phyloP scores from a whole-genome alignment of 2,888 invertebrate genomes.

The Tetragnatha montana region DNA sequence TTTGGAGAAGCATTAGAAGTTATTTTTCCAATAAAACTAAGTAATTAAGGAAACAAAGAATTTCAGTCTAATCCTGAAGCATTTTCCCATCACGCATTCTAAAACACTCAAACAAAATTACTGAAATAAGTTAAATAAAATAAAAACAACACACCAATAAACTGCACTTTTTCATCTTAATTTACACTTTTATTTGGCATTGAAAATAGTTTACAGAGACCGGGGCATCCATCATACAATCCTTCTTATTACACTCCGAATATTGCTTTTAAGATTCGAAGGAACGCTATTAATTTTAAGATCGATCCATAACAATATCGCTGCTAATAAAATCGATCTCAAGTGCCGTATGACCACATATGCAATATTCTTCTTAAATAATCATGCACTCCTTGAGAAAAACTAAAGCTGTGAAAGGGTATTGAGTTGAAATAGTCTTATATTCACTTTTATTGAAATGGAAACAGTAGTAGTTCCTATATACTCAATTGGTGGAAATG shows the following conservation, averaged over 20 bases:
- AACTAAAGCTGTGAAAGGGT: too few relatives aligned
- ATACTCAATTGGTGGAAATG: too few relatives aligned
- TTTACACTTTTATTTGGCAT: constrained; percentile 64
- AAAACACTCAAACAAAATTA: background rate
- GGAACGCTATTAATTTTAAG: background rate
- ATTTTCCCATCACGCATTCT: background rate
- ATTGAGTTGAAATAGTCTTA: too few relatives aligned
- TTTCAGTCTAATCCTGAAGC: too few relatives aligned
- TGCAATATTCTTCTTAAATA: too few relatives aligned
- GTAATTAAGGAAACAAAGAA: too few relatives aligned
- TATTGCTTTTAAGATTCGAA: background rate
- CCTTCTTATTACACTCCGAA: background rate
- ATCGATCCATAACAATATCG: background rate
- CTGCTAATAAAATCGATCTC: background rate
- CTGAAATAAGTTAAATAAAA: background rate
- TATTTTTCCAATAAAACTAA: too few relatives aligned
- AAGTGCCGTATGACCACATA: too few relatives aligned
- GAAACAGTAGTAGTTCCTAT: too few relatives aligned
- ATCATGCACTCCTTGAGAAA: too few relatives aligned
- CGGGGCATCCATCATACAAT: background rate
- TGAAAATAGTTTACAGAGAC: constrained; percentile 51
- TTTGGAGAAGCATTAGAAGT: too few relatives aligned
- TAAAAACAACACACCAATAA: background rate
- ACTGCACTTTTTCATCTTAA: background rate
- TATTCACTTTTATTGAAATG: too few relatives aligned